Evolutionary conservation across 2,797 vertebrate species (phyloP).

Genomic region (Hyperoplus lanceolatus): DNA sequence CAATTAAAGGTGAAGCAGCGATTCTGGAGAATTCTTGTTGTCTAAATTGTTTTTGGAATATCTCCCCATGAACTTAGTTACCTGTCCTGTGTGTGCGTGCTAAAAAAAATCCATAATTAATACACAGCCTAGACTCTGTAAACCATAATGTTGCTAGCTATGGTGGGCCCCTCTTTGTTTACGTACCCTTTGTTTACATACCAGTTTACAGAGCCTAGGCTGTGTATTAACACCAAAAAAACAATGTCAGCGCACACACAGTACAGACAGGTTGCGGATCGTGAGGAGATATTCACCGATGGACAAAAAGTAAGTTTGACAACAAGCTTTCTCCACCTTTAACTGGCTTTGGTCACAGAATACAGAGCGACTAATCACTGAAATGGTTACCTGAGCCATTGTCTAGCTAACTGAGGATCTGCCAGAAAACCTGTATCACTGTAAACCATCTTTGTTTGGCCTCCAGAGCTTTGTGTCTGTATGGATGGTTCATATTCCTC

Average conservation of each 20-base stretch:
- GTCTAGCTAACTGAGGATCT: slow-evolving; percentile 17
- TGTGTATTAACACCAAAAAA: not conserved
- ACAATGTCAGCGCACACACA: not conserved
- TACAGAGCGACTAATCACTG: slow-evolving; percentile 10
- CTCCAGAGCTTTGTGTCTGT: not conserved
- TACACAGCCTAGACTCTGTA: too few relatives aligned
- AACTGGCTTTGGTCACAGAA: not conserved
- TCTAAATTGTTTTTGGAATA: too few relatives aligned
- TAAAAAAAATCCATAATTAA: too few relatives aligned
- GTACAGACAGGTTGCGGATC: too few relatives aligned
- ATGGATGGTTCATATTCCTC: not conserved
- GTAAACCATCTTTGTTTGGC: not conserved
- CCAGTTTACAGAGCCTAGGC: too few relatives aligned
- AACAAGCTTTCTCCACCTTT: too few relatives aligned
- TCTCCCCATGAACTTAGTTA: too few relatives aligned
- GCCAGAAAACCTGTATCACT: slow-evolving; percentile 14
- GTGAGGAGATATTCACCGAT: too few relatives aligned
- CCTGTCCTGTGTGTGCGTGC: too few relatives aligned
- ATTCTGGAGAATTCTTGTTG: too few relatives aligned
- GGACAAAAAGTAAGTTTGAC: too few relatives aligned
- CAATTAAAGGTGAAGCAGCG: not conserved
- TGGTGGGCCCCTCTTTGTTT: not conserved
- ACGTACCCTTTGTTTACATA: too few relatives aligned
- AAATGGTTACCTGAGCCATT: slow-evolving; percentile 7
- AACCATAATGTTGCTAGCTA: not conserved